phyloP scores from a whole-genome alignment of 2,888 invertebrate genomes.

The Drosophila formosana region DNA sequence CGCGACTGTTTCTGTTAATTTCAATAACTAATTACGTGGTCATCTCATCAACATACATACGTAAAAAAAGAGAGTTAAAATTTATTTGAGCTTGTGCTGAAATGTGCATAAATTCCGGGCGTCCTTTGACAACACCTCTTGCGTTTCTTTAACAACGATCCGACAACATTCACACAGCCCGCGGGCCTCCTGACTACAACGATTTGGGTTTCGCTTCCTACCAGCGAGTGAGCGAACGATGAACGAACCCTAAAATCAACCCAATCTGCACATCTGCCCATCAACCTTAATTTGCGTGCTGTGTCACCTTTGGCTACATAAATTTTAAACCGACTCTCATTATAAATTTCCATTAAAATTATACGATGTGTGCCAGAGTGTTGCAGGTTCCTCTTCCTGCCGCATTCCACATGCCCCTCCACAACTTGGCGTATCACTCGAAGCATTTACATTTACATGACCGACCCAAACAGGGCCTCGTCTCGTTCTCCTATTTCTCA shows the following conservation, averaged over 20 bases:
- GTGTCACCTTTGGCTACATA: conserved; percentile 70
- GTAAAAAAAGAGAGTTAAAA: conserved; percentile 12
- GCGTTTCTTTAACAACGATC: conserved; percentile 53
- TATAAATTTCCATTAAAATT: conserved; percentile 81
- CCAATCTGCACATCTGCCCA: conserved; percentile 27
- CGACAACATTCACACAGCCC: conserved; percentile 77
- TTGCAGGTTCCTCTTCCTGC: background rate
- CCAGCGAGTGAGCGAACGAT: background rate
- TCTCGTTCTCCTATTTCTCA: background rate
- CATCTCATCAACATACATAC: conserved; percentile 18
- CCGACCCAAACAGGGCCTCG: conserved; percentile 21
- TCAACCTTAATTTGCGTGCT: conserved; percentile 64
- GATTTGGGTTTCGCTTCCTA: conserved; percentile 1
- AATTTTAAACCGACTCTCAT: conserved; percentile 76
- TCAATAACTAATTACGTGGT: conserved; percentile 62
- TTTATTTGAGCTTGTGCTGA: conserved; percentile 27
- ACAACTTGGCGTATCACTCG: conserved; percentile 4
- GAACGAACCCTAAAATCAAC: conserved; percentile 8
- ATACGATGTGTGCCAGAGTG: conserved; percentile 61
- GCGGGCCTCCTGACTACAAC: conserved; percentile 27
- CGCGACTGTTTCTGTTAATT: conserved; percentile 38
- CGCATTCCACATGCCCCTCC: too few relatives aligned
- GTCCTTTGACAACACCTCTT: conserved; percentile 64
- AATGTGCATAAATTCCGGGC: conserved; percentile 56
- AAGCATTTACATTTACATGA: conserved; percentile 47